A percentile compares a stretch with the other conserved stretches of the same genome.
phyloP scores from a whole-genome alignment of 2,113 vertebrate genomes.

The Seriola aureovittata region DNA sequence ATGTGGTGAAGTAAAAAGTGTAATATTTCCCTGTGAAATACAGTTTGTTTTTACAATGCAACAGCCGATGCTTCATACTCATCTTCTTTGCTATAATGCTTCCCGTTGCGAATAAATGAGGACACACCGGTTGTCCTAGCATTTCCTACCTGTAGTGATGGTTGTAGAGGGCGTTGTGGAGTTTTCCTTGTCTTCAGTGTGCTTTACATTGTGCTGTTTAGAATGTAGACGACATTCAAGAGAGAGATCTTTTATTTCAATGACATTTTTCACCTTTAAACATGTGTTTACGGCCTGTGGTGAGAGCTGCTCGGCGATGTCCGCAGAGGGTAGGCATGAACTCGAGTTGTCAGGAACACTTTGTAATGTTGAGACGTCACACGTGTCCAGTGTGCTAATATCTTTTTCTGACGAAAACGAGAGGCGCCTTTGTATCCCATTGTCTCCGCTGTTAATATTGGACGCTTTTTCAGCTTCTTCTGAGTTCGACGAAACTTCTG shows the following conservation, averaged over 20 bases:
- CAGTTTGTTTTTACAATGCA: not conserved
- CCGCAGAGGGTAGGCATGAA: slow-evolving; percentile 4
- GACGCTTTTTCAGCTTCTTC: not conserved
- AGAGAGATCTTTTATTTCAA: not conserved
- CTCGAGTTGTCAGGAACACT: slow-evolving; percentile 34
- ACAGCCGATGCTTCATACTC: not conserved
- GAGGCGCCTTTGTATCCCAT: not conserved
- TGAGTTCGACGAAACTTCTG: slow-evolving; percentile 3
- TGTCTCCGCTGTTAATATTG: accelerated
- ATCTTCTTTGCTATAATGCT: not conserved
- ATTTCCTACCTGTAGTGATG: slow-evolving; percentile 33
- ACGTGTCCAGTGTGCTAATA: not conserved
- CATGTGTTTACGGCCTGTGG: not conserved
- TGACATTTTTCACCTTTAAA: not conserved
- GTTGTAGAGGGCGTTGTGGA: not conserved
- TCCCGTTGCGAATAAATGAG: too few species aligned
- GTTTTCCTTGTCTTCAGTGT: slow-evolving; percentile 59
- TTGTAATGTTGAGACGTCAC: slow-evolving; percentile 15
- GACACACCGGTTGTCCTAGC: too few species aligned
- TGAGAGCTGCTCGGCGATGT: slow-evolving; percentile 22
- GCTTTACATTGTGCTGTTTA: not conserved
- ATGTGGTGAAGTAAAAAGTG: too few species aligned
- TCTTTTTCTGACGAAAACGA: slow-evolving; percentile 33
- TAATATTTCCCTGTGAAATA: too few species aligned
- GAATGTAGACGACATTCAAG: not conserved